Conservation (phyloP, 2,113 vertebrate species). For the Ptilonorhynchus violaceus region DNA sequence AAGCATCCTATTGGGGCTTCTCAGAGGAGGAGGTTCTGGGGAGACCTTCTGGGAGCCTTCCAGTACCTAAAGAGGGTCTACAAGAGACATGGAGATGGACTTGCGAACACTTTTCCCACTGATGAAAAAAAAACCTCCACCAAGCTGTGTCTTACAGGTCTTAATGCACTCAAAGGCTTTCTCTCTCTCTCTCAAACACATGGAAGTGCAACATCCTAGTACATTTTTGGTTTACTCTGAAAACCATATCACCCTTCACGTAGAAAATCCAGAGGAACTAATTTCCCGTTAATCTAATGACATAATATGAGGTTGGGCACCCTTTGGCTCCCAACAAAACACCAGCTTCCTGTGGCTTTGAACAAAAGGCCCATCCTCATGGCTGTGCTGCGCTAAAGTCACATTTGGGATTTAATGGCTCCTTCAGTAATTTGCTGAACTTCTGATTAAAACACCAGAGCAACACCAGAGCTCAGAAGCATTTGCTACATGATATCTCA, state of each 20-base stretch:
- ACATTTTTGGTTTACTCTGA: not conserved
- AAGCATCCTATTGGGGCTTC: not conserved
- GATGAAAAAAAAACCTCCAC: not conserved
- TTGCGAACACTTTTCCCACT: not conserved
- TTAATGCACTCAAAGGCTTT: not conserved
- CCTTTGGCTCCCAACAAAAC: not conserved
- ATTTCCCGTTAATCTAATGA: not conserved
- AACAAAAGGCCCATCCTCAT: not conserved
- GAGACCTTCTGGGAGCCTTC: not conserved
- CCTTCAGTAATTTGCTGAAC: not conserved
- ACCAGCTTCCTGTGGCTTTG: rapidly evolving
- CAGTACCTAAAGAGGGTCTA: not conserved
- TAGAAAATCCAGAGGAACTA: not conserved
- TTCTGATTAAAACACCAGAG: not conserved
- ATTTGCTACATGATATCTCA: not conserved
- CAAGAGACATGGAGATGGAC: not conserved
- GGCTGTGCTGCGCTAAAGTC: not conserved
- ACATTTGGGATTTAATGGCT: not conserved
- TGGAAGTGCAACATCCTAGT: not conserved
- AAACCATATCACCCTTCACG: not conserved
- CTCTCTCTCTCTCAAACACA: not conserved
- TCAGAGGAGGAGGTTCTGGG: not conserved
- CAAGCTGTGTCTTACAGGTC: rapidly evolving
- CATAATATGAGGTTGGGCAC: not conserved
- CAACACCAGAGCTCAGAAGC: not conserved